A percentile compares a stretch with the other conserved stretches of the same genome.
Evolutionary conservation across 2,113 vertebrate genomes (phyloP).

Genomic region (Anguilla rostrata): DNA sequence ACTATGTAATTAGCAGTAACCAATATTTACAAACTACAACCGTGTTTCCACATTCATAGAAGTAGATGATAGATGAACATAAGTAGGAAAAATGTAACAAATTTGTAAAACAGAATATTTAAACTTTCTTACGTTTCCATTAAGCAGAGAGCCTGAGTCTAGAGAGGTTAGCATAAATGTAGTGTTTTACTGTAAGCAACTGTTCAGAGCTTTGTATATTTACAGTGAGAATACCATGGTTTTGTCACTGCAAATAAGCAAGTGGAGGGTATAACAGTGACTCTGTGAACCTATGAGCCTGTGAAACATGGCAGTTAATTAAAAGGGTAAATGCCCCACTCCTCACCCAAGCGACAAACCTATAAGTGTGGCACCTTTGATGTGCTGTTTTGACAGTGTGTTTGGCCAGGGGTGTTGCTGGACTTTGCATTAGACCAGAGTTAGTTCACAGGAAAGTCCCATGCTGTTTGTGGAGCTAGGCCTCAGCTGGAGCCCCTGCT

Average conservation of each 20-base stretch:
- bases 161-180: neutral
- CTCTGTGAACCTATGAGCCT: neutral
- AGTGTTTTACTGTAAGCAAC: neutral
- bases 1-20: too few relatives aligned
- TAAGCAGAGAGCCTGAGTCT: too few relatives aligned
- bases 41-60: too few relatives aligned
- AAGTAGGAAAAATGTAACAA: too few relatives aligned
- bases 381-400: constrained; percentile 5
- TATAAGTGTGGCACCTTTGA: neutral
- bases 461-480: constrained; percentile 51
- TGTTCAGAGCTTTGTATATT: neutral
- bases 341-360: neutral
- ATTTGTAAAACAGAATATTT: too few relatives aligned
- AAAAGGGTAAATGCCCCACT: neutral
- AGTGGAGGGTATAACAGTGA: neutral
- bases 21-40: too few relatives aligned
- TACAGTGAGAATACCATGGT: neutral
- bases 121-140: too few relatives aligned
- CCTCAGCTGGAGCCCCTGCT: constrained; percentile 44
- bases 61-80: too few relatives aligned
- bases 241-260: neutral
- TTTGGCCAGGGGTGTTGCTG: constrained; percentile 15
- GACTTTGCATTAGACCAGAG: constrained; percentile 11
- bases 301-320: neutral
- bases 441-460: neutral